Conservation (phyloP, 2,888 invertebrate genomes). For the Plebejus melissa region DNA sequence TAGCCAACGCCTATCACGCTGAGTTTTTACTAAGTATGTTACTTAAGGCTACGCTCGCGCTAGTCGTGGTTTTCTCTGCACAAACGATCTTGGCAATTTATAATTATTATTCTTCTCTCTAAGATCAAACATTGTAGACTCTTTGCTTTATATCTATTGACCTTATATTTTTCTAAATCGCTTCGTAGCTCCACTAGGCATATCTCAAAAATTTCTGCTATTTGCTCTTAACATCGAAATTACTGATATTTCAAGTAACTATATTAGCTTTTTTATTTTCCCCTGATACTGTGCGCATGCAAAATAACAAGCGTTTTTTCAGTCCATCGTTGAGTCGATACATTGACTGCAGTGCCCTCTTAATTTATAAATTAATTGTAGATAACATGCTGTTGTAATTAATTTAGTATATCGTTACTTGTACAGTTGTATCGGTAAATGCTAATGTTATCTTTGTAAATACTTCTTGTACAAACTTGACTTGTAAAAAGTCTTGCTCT, state of each 20-base stretch:
- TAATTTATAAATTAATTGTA: conserved; percentile 14
- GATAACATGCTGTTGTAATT: conserved; percentile 22
- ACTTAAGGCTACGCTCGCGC: background rate
- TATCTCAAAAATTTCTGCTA: too few species aligned
- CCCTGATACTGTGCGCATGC: too few species aligned
- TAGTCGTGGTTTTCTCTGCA: background rate
- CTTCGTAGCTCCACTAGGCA: too few species aligned
- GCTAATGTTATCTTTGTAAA: conserved; percentile 3
- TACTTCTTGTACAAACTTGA: too few species aligned
- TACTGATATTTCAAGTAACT: too few species aligned
- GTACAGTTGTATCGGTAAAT: conserved; percentile 21
- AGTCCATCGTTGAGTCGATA: background rate
- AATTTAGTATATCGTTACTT: conserved; percentile 21
- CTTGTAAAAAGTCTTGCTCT: background rate
- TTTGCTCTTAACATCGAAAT: too few species aligned
- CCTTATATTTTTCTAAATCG: too few species aligned
- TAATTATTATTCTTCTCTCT: background rate
- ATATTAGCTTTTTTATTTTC: too few species aligned
- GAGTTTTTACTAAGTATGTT: background rate
- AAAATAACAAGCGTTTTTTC: background rate
- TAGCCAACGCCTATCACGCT: conserved; percentile 26
- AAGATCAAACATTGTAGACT: background rate
- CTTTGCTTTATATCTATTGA: too few species aligned
- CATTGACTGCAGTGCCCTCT: background rate
- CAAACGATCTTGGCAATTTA: background rate